Conservation (phyloP, 2,888 invertebrate species). For the Copidosoma aretas region DNA sequence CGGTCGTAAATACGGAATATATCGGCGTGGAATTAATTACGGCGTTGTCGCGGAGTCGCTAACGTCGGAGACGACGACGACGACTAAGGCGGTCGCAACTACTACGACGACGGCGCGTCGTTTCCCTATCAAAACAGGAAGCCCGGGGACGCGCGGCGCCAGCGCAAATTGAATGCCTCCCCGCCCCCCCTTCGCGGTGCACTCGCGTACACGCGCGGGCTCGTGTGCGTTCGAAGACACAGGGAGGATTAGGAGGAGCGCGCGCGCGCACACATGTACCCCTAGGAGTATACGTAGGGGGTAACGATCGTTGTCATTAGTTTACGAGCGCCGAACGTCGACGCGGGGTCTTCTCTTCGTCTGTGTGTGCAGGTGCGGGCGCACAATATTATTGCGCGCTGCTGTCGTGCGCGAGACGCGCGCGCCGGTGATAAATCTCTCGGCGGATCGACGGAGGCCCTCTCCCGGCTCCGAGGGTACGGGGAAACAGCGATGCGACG, state of each 20-base stretch:
- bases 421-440: constrained; percentile 27
- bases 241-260: background rate
- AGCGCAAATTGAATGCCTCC: constrained; percentile 30
- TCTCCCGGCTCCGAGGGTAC: too few species aligned
- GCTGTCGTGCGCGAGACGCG: too few species aligned
- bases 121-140: constrained; percentile 37
- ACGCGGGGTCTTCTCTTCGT: too few species aligned
- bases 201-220: background rate
- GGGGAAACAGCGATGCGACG: too few species aligned
- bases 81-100: background rate
- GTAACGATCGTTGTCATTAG: constrained; percentile 37
- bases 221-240: background rate
- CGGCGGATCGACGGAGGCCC: constrained; percentile 24
- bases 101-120: background rate
- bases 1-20: constrained; percentile 45
- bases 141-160: constrained; percentile 13
- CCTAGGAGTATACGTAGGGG: too few species aligned
- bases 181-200: background rate
- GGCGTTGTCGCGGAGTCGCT: constrained; percentile 24
- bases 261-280: background rate
- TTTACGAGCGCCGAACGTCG: constrained; percentile 32
- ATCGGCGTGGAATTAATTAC: constrained; percentile 42
- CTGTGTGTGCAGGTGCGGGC: too few species aligned
- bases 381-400: constrained; percentile 9
- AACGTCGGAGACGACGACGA: constrained; percentile 14